Base-by-base conservation (phyloP, 1,140 invertebrate genomes). In the Psilanteris sp. region DNA sequence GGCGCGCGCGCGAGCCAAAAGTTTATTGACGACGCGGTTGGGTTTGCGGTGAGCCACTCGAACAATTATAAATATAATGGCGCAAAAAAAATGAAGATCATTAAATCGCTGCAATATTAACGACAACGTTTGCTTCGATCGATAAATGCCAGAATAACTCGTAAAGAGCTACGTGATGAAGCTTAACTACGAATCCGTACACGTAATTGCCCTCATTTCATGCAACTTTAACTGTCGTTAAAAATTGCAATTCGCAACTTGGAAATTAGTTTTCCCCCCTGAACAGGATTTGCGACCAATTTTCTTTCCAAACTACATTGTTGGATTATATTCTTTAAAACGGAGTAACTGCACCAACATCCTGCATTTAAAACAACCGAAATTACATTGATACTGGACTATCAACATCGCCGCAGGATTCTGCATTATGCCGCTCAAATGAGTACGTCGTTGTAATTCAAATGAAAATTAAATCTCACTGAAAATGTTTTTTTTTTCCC, bases 131-230 rank as follows among this genome's bases (percentile, higher is more conserved):
- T 22, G 27, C 15, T 31, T 52, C 18, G 26, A 57, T 66, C 39
- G 29, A 70, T 74, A 75, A 80, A 78, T 78, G 62, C 62, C 43
- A 57, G 67, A 68, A 61, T 59, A 16, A 57, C 57, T 79, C 78
- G 68, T 79, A 79, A 81, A 80, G 55, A 15, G 24, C 10, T 18
- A 32, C 59, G 34, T 54, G 71, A 78, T 79, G 68, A 76, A 41
- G 32, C 50, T 62, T 81, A 83, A 81, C 78, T 68, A 80, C 59
- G 36, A 64, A 50, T 57, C 29, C 41, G 39, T 32, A 68, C 64
- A 61, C 54, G 22, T 80, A 80, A 80, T 81, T 79, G 54, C 61
- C 39, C 77, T 54, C 66, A 44, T 32, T 48, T 62, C 22, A 24
- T 62, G 44, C 34, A 64, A 41, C 44, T 41, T 50, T 22, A 52